Evolutionary conservation across 2,888 invertebrate genomes (phyloP).

Genomic region (Thalpophila matura): DNA sequence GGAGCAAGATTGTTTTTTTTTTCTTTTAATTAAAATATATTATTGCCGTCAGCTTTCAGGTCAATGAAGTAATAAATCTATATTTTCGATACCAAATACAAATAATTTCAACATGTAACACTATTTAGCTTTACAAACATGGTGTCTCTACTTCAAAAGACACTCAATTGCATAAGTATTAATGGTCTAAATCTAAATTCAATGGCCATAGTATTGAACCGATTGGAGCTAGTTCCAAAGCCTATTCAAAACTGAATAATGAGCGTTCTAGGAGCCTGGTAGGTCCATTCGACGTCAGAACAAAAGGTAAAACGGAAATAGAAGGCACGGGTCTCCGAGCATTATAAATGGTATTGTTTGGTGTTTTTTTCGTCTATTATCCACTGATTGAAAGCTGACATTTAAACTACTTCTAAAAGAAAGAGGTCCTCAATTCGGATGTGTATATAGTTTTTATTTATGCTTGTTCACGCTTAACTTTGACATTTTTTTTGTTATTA

Average conservation of each 20-base stretch:
- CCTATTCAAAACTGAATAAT: conserved; percentile 25
- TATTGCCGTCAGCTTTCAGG: too few relatives aligned
- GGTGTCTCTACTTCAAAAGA: conserved; percentile 12
- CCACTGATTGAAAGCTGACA: too few relatives aligned
- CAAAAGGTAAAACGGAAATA: conserved; percentile 20
- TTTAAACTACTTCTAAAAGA: too few relatives aligned
- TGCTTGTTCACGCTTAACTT: too few relatives aligned
- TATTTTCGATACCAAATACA: not conserved
- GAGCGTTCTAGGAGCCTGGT: not conserved
- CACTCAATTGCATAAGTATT: not conserved
- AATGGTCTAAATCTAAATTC: conserved; percentile 9
- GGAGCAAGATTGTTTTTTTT: too few relatives aligned
- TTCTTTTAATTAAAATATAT: too few relatives aligned
- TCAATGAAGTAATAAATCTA: too few relatives aligned
- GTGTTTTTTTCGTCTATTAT: not conserved
- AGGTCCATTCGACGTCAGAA: conserved; percentile 17
- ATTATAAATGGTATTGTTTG: not conserved
- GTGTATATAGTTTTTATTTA: too few relatives aligned
- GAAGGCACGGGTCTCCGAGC: not conserved
- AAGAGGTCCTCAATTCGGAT: too few relatives aligned
- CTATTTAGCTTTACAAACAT: not conserved
- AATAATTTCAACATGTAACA: not conserved
- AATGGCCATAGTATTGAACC: conserved; percentile 1
- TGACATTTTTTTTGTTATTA: too few relatives aligned
- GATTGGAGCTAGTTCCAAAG: conserved; percentile 4